Base-by-base conservation (phyloP, 2,888 invertebrate genomes). In the Argyresthia goedartella region DNA sequence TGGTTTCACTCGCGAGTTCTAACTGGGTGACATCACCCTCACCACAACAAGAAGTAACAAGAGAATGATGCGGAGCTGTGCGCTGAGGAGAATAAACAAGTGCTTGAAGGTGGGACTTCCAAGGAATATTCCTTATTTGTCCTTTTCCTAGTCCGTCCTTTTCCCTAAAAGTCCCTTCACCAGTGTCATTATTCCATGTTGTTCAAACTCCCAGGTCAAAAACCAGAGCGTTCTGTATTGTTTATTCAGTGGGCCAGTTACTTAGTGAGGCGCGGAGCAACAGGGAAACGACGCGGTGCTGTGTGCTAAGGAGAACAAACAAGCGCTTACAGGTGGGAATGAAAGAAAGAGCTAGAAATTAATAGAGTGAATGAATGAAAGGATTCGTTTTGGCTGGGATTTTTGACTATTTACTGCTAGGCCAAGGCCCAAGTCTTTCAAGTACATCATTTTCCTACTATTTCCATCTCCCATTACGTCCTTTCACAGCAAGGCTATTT, bases 231-330 rank as follows among this genome's bases (percentile, higher is more conserved):
- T n/a, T n/a, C n/a, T n/a, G n/a, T n/a, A n/a, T n/a, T n/a, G n/a
- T n/a, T n/a, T n/a, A n/a, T n/a, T n/a, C n/a, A n/a, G n/a, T n/a
- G n/a, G n/a, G n/a, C n/a, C n/a, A n/a, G n/a, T n/a, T n/a, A n/a
- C n/a, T n/a, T n/a, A n/a, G 1, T 99, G 99, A 99, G 98, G 98
- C 0, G 99, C 99, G 0, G 99, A 99, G 74, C 99, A 98, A 73
- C 98, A 98, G 74, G 98, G 98, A 76, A 97, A 95, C 62, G 92
- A 98, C 69, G 99, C 98, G 0, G 86, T 98, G 56, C 84, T 99
- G 2, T 94, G 97, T 60, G 85, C 87, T 33, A 88, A 91, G 41
- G 80, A 92, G 56, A 90, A 95, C 66, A 87, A 89, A 14, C 64
- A 76, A 0, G 60, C 92, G 3, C 82, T 99, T 15, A 87, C 89